Conservation (phyloP, 2,113 vertebrate genomes). For the Apus apus region DNA sequence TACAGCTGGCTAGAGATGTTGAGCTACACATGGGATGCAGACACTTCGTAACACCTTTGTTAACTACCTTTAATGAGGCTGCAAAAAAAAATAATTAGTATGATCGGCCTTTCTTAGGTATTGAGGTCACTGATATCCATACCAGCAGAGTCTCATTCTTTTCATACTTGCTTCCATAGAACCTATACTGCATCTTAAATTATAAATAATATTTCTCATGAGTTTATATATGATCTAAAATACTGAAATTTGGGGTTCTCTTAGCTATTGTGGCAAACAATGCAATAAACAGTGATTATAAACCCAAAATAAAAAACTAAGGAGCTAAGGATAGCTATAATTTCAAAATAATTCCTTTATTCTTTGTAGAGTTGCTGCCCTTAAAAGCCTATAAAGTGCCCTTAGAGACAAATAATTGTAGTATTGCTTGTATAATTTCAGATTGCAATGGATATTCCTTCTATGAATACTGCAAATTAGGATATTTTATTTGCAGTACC, state of each 20-base stretch:
- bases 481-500: not conserved
- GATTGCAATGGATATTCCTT: not conserved
- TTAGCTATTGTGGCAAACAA: not conserved
- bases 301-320: not conserved
- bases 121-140: not conserved
- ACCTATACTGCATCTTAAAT: not conserved
- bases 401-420: not conserved
- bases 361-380: not conserved
- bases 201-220: not conserved
- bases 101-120: not conserved
- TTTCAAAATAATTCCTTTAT: not conserved
- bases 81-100: not conserved
- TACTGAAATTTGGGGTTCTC: not conserved
- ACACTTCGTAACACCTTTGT: not conserved
- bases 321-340: not conserved
- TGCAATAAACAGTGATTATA: not conserved
- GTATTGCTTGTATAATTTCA: not conserved
- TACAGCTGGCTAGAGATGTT: not conserved
- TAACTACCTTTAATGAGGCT: not conserved
- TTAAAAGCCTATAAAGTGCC: not conserved
- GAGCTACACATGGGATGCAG: not conserved
- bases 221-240: not conserved
- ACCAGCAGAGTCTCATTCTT: not conserved
- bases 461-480: not conserved
- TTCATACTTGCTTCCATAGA: not conserved